A percentile compares a stretch with the other conserved stretches of the same genome.
phyloP scores from a whole-genome alignment of 2,113 vertebrate species.

The Clarias magur region DNA sequence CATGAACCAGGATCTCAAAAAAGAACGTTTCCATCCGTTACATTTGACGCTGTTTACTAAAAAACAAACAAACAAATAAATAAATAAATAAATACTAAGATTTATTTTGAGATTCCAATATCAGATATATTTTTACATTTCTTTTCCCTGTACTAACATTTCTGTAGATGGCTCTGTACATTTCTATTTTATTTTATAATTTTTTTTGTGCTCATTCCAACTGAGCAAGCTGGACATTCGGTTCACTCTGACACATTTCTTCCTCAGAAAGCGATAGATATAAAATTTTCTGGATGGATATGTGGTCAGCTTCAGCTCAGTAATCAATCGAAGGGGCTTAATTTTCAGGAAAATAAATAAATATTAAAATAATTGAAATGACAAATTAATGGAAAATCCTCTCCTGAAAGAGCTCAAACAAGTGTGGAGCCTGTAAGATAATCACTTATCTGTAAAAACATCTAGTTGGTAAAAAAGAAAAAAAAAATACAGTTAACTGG shows the following conservation, averaged over 20 bases:
- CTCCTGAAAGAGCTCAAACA: neutral
- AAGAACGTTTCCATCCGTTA: neutral
- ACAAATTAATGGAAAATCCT: neutral
- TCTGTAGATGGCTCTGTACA: neutral
- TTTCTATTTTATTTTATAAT: neutral
- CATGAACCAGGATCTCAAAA: neutral
- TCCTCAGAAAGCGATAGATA: neutral
- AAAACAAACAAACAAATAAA: too few species aligned
- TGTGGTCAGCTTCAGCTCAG: constrained; percentile 40
- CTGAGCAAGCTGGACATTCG: neutral
- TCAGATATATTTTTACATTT: neutral
- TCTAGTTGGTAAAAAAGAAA: too few species aligned
- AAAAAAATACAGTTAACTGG: too few species aligned
- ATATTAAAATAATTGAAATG: neutral
- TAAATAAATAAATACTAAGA: too few species aligned
- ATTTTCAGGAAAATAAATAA: neutral
- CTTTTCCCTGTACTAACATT: neutral
- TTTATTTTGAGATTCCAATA: neutral
- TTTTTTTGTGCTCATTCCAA: neutral
- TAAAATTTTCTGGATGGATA: constrained; percentile 6
- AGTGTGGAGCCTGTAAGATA: neutral
- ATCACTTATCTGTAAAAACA: too few species aligned
- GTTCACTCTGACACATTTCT: neutral
- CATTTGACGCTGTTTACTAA: neutral
- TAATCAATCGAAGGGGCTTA: constrained; percentile 25